phyloP scores from a whole-genome alignment of 2,113 vertebrate species.

The Otis tarda region DNA sequence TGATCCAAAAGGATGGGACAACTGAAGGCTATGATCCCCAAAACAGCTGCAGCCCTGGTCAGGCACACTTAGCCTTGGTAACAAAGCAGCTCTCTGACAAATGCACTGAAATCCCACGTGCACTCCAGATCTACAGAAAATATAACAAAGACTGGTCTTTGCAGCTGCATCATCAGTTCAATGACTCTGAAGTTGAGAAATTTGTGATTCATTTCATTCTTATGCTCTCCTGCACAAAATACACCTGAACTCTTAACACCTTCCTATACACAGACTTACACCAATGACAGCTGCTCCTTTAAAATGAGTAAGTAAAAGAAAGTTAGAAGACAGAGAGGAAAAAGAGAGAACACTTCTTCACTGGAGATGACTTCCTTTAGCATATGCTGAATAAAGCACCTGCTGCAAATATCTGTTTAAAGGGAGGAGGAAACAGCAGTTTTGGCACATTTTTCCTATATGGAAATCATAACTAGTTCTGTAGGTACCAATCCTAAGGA shows the following conservation, averaged over 20 bases:
- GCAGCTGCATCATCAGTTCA: background rate
- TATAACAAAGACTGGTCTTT: background rate
- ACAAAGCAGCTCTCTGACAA: conserved; percentile 3
- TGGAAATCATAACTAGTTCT: background rate
- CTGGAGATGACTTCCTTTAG: background rate
- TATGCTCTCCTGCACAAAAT: background rate
- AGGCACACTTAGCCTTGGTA: background rate
- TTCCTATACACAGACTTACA: background rate
- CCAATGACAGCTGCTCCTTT: background rate
- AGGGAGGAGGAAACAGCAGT: background rate
- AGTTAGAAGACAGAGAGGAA: background rate
- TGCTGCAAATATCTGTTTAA: background rate
- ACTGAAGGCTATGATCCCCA: background rate
- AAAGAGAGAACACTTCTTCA: background rate
- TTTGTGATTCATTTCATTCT: background rate
- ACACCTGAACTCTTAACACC: background rate
- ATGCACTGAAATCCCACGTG: background rate
- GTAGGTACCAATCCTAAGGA: background rate
- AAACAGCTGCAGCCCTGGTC: conserved; percentile 27
- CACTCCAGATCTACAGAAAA: background rate
- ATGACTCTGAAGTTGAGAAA: background rate
- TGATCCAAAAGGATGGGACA: background rate
- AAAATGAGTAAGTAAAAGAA: background rate
- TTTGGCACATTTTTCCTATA: background rate
- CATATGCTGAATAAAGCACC: background rate